Evolutionary conservation across 2,113 vertebrate genomes (phyloP), one percentile per base, ranked within the genome.

Genomic region (Erinaceus europaeus): DNA sequence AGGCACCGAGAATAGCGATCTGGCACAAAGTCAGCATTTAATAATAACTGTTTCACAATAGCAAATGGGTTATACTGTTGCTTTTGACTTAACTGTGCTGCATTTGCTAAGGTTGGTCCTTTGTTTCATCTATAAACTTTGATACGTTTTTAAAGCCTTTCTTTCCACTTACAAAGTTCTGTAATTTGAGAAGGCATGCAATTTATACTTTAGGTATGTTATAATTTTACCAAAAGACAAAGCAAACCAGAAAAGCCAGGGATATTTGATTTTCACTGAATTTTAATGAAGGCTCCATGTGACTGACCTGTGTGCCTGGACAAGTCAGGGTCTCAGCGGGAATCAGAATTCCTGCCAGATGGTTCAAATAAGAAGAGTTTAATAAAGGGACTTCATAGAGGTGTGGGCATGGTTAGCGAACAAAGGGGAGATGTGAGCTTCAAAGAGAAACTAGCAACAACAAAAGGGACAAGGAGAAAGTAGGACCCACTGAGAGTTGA

Each of bases 351-450:
- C 40, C 23, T 68, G n/a, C 57, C 92, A 81, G 32, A 55, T 87
- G 71, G 86, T 76, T 95, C 44, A 34, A 48, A 59, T 52, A 34
- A 87, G 44, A 69, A 80, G n/a, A 50, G 74, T 86, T 90, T 59
- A 69, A 53, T 53, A 69, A 81, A 73, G 57, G 27, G 29, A 64
- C 44, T 71, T 11, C 42, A 6, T 6, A 38, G 74, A 53, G 69
- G 25, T 52, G 17, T 73, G 34, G 27, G 65, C 29, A 50, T 44
- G 53, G 29, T 11, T 23, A 25, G 75, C 29, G 46, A 55, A 23
- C 53, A 38, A 34, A 69, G 0, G 4, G 34, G 55, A 34, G 59
- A n/a, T 38, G 14, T 38, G 67, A 76, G 46, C n/a, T 25, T 23
- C 55, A 65, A 46, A 59, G 61, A 73, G 74, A 48, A 55, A 32